phyloP scores from a whole-genome alignment of 2,113 vertebrate species.

The Xenotilapia longispinis region DNA sequence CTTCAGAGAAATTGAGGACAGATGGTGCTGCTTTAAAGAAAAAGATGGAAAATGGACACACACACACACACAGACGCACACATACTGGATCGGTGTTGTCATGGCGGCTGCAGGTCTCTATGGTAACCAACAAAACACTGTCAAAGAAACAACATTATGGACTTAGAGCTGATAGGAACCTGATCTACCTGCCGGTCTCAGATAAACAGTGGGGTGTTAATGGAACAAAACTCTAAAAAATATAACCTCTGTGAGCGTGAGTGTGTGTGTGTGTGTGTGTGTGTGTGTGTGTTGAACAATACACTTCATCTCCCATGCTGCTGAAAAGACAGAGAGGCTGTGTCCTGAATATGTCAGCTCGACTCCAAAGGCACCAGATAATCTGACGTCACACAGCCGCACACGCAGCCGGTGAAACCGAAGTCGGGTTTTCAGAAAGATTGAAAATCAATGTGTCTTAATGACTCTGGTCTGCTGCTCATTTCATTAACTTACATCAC shows the following conservation, averaged over 20 bases:
- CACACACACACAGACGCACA: background rate
- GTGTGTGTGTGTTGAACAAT: too few relatives aligned
- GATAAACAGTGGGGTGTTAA: constrained; percentile 6
- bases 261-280: background rate
- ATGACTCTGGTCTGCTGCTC: constrained; percentile 38
- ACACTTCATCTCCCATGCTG: background rate
- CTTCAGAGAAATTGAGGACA: background rate
- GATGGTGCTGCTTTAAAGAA: background rate
- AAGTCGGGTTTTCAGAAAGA: constrained; percentile 8
- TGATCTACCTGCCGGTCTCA: background rate
- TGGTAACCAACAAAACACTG: constrained; percentile 11
- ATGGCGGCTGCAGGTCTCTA: constrained; percentile 16
- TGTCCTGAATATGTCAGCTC: constrained; percentile 19
- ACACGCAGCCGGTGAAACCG: background rate
- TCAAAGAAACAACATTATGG: background rate
- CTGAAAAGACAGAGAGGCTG: background rate
- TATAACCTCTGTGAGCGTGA: background rate
- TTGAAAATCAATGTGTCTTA: constrained; percentile 57
- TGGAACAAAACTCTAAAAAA: background rate
- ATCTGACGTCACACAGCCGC: background rate
- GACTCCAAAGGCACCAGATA: background rate
- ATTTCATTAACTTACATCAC: constrained; percentile 45
- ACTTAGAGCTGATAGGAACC: background rate
- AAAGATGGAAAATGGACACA: background rate
- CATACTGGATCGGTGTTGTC: background rate